Evolutionary conservation across 2,113 vertebrate genomes (phyloP).

Genomic region (Chitala chitala): DNA sequence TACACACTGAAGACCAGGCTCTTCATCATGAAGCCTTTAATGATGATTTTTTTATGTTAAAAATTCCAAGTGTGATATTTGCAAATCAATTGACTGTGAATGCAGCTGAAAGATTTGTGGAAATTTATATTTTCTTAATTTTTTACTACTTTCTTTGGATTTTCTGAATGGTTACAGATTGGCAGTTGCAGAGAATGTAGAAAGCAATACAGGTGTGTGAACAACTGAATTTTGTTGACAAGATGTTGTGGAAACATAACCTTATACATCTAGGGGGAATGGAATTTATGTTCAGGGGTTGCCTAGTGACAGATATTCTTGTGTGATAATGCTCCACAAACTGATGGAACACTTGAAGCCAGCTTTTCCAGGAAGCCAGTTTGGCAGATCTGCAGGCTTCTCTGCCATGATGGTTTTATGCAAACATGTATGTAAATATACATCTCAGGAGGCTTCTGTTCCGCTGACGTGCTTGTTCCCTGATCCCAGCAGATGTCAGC

Average conservation of each 20-base stretch:
- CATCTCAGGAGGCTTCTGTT: slow-evolving; percentile 4
- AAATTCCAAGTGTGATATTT: too few relatives aligned
- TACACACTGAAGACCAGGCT: too few relatives aligned
- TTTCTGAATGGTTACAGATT: neutral
- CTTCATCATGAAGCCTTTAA: too few relatives aligned
- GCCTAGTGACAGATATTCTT: too few relatives aligned
- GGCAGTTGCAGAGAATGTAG: neutral
- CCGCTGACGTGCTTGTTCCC: slow-evolving; percentile 39
- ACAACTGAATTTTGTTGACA: neutral
- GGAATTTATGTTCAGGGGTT: neutral
- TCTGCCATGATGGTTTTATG: neutral
- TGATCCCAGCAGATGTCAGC: slow-evolving; percentile 41
- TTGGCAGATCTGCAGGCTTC: neutral
- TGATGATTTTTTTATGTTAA: too few relatives aligned
- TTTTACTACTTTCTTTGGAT: too few relatives aligned
- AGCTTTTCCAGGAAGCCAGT: neutral
- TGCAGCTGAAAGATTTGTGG: too few relatives aligned
- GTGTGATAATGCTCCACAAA: too few relatives aligned
- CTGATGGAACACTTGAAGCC: too few relatives aligned
- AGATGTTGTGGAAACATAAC: neutral
- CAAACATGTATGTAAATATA: neutral
- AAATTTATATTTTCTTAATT: too few relatives aligned
- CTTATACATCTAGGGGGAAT: too few relatives aligned
- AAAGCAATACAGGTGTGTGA: neutral
- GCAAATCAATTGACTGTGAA: too few relatives aligned